phyloP scores from a whole-genome alignment of 2,113 vertebrate species.

The Neofelis nebulosa region DNA sequence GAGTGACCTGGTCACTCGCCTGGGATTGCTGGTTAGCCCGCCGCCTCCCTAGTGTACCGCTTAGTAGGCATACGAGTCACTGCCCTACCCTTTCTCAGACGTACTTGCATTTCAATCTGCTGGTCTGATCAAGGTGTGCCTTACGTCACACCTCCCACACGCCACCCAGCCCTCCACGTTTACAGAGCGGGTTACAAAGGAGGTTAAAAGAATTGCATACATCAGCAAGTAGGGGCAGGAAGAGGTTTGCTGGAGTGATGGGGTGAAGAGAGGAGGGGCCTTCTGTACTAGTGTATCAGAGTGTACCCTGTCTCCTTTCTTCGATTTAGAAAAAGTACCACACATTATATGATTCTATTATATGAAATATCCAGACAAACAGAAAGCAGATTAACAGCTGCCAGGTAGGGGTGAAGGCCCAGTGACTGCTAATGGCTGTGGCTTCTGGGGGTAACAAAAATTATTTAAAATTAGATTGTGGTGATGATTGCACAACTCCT shows the following conservation, averaged over 20 bases:
- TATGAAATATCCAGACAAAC: not conserved
- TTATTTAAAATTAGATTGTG: not conserved
- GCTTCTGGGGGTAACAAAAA: not conserved
- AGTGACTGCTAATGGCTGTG: not conserved
- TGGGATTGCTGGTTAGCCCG: not conserved
- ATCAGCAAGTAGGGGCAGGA: not conserved
- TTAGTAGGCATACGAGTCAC: not conserved
- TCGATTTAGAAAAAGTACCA: not conserved
- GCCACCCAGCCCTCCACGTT: not conserved
- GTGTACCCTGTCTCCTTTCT: not conserved
- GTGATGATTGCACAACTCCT: not conserved
- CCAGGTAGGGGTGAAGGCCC: not conserved
- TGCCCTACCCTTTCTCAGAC: too few relatives aligned
- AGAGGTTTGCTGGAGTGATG: not conserved
- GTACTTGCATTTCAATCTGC: not conserved
- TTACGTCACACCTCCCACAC: not conserved
- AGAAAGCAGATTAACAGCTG: not conserved
- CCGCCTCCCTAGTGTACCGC: not conserved
- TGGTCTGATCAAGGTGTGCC: not conserved
- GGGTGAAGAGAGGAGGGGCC: not conserved
- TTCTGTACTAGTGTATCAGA: not conserved
- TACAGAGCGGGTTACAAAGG: not conserved
- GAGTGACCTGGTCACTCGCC: not conserved
- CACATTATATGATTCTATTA: not conserved
- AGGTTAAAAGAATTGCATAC: not conserved